Evolutionary conservation across 2,797 vertebrate species (phyloP), one percentile per base, ranked within the genome.

Genomic region (Borostomias antarcticus): DNA sequence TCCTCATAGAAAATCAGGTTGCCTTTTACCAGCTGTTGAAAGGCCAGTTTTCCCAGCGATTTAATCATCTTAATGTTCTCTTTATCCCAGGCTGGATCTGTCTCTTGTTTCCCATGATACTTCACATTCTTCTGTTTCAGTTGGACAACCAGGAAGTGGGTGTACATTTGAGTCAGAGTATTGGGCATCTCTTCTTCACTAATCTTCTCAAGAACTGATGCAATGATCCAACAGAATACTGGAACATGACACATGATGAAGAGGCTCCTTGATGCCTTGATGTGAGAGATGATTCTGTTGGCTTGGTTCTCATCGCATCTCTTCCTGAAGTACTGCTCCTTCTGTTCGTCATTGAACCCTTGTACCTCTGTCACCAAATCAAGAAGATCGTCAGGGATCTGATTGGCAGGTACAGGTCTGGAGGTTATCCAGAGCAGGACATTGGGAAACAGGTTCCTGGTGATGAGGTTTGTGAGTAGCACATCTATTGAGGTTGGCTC

Each of bases 1-100:
- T 15, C 47, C 47, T 50, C 47, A 7, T 21, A 8, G 47, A 50
- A 50, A 50, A 50, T 50, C 47, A 50, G 47, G 47, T 23, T 50
- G 47, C 47, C 47, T 1, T 50, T 50, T 50, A 6, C 47, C 47
- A 50, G 47, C 7, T 50, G 47, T 50, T 3, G 5, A 19, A 50
- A 23, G 19, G 47, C 47, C 47, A 50, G 47, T 50, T 50, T 50
- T 9, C 47, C 19, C 47, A 50, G 47, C 19, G 47, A n/a, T 37
- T 2, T 7, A 37, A 37, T 37, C 35, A 37, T 37, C 35, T 37
- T 37, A 37, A 37, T 37, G 35, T 37, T 37, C 8, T 37, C 13
- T 37, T 37, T 37, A 11, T 50, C n/a, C 47, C 17, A 50, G 47
- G n/a, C 17, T 50, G 47, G 2, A 50, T 50, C 47, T 19, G 21